Evolutionary conservation across 2,113 vertebrate species (phyloP), one percentile per base, ranked within the genome.

Genomic region (Carassius gibelio): DNA sequence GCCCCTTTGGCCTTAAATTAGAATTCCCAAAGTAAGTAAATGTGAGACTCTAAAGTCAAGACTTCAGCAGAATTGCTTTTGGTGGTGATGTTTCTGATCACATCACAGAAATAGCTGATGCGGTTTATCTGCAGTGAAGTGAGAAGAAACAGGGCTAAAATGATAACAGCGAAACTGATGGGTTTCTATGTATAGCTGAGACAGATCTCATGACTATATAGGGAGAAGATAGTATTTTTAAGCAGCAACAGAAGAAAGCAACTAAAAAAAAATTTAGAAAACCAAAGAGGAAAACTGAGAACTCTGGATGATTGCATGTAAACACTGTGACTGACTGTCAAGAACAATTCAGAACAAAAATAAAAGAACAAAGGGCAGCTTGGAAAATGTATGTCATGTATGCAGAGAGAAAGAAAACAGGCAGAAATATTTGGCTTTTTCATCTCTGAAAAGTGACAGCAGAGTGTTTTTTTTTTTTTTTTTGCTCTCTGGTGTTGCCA

Each of bases 171-270:
- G 5, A 30, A 59, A 38, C 30, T 81, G 78, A 75, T 81, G 78
- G 13, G 45, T 64, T 80, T 80, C 78, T 80, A 80, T 80, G 78
- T 81, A 81, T 66, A 81, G 78, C 38, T 48, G 14, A 48, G 38
- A 64, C 59, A 64, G n/a, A 45, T 62, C 10, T 3, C 36, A 79
- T 62, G 77, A 38, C 78, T 48, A 48, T 64, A 80, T 48, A 64
- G 4, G 38, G 38, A 64, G 5, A 8, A 66, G 19, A 23, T 2
- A 48, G n/a, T 14, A n/a, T 64, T 30, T 17, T n/a, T 30, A 48
- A 8, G 34, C 17, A 61, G 19, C 4, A 34, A 38, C 30, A 38
- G 19, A 77, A 74, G 42, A 48, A 23, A 48, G 5, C 8, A n/a
- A 72, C 36, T 14, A 30, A 30, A 30, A 30, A 30, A 23, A 74